Evolutionary conservation across 2,888 invertebrate species (phyloP), one percentile per base, ranked within the genome.

Genomic region (Caenorhabditis plicata): DNA sequence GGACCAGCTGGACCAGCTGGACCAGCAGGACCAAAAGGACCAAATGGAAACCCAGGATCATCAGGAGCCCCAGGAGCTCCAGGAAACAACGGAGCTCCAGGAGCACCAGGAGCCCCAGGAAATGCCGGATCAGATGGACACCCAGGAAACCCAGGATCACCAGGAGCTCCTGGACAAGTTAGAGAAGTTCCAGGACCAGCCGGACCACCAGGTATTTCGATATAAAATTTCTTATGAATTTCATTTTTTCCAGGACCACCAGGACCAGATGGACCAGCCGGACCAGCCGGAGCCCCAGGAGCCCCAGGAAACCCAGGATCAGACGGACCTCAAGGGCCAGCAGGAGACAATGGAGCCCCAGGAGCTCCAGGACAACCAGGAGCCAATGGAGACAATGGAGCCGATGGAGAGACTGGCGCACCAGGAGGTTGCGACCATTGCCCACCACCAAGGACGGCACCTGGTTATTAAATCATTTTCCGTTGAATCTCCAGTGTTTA

Each of bases 401-500:
- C 67, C 40, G 67, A 68, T 38, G 75, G 75, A 62, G 53, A 63
- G 33, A 64, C 68, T 26, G 75, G 75, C 50, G 55, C 52, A 44
- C 67, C 61, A 51, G 74, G 73, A 60, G 64, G 66, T 43, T 71
- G 71, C 70, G 69, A 71, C 56, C 71, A 73, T 64, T 73, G 71
- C 66, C 69, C 71, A 50, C 69, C 69, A 48, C 71, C 69, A 52
- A 57, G 73, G 39, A 73, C 73, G 38, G 68, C 70, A 19, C 71
- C 73, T 50, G 73, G 73, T 63, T 73, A 73, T 61, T 61, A 53
- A 48, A 43, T 36, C 47, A 45, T 46, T 51, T 38, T 41, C 41
- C 36, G 45, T 40, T 45, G 58, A 49, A 58, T 53, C 52, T 58
- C 52, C 52, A 52, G 49, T 58, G 52, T 35, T 51, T 43, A 13